Base-by-base conservation (phyloP, 2,888 invertebrate species). In the Lutraria lutraria region DNA sequence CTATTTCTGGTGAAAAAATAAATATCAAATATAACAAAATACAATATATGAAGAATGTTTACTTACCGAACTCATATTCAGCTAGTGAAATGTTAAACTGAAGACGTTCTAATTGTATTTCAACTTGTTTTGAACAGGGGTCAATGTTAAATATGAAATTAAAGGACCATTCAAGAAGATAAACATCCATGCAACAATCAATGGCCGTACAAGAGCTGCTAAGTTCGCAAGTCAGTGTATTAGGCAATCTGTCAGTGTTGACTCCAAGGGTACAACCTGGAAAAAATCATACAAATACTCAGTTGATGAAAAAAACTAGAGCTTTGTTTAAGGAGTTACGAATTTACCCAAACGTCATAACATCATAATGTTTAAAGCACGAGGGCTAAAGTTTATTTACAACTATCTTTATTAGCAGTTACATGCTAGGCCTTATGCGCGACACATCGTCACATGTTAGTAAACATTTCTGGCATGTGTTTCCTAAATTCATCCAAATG, bases 141-240 rank as follows among this genome's bases (percentile, higher is more conserved):
- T 94, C 92, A 15, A 94, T 76, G 60, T 91, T 85, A 6, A 94
- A 68, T n/a, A 88, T 86, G 60, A 91, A 83, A 60, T 92, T 88
- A 87, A 94, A 93, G 16, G 93, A 90, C 76, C 88, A 91, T 53
- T 90, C 88, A 2, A 93, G 54, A 21, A 90, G 87, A 31, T 93
- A 90, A 1, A 93, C 90, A 68, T 91, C 87, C 19, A 94, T 72
- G 88, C 94, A 94, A 68, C 94, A 94, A 21, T 90, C 90, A 10
- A 94, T 88, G 31, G 92, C 91, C 13, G 93, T 92, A 80, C 94
- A 94, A 25, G 89, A 89, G 72, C 81, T 68, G n/a, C 80, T 54
- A 34, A 91, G 85, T 56, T 89, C 56, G 81, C 93, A 93, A 15
- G 89, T 87, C 15, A 88, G 63, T 12, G 81, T 82, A 19, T 79